Evolutionary conservation across 2,113 vertebrate species (phyloP).

Genomic region (Agelaius phoeniceus): DNA sequence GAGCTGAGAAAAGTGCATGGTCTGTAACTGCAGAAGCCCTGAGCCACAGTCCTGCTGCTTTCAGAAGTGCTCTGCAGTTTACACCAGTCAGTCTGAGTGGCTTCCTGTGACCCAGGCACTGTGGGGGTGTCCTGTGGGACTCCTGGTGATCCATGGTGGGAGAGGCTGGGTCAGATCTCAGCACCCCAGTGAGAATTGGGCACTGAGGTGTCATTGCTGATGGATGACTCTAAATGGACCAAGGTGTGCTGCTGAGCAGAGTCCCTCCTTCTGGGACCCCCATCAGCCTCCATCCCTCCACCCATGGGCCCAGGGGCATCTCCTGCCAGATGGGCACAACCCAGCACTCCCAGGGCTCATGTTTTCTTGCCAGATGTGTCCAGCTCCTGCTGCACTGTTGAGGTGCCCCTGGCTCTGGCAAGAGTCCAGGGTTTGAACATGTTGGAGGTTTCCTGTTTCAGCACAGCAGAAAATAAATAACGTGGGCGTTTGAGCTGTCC

Average conservation of each 20-base stretch:
- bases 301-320: accelerated
- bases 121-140: neutral
- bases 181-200: neutral
- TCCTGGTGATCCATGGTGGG: neutral
- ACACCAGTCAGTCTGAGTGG: neutral
- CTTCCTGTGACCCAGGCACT: neutral
- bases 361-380: neutral
- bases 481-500: neutral
- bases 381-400: neutral
- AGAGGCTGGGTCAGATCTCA: neutral
- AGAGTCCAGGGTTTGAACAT: neutral
- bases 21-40: neutral
- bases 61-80: neutral
- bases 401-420: neutral
- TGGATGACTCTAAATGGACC: neutral
- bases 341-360: neutral
- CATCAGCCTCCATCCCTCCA: accelerated
- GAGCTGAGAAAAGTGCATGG: neutral
- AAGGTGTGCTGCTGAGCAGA: neutral
- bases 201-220: accelerated
- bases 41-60: neutral
- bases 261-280: neutral
- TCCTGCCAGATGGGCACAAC: neutral
- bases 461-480: constrained; percentile 35
- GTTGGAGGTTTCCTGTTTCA: constrained; percentile 45